A percentile compares a stretch with the other conserved stretches of the same genome.
These are phyloP conservation scores for Microplitis deprimator DNA, from an alignment of 2,888 invertebrate species.

Conservation along the genomic window DNA sequence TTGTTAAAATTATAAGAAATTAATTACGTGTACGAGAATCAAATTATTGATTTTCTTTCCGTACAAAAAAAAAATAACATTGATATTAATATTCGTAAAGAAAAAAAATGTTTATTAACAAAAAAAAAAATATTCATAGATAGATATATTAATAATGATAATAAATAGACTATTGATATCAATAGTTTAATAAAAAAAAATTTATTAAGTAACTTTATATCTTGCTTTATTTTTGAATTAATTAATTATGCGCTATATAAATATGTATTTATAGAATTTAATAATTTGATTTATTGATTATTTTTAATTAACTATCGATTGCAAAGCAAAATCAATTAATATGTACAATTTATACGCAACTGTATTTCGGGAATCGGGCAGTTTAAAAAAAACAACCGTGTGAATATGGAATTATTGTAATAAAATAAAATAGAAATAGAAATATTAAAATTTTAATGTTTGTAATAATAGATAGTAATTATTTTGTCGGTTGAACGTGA, in stretches of 20 bases:
- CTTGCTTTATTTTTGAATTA: neutral
- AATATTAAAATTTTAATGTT: neutral
- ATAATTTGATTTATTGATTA: neutral
- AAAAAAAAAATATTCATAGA: neutral
- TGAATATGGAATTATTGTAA: neutral
- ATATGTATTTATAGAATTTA: neutral
- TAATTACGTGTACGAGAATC: neutral
- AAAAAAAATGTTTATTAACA: neutral
- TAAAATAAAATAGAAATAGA: neutral
- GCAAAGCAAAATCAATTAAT: too few species aligned
- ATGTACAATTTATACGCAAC: neutral
- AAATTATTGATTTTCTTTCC: neutral
- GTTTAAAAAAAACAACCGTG: neutral
- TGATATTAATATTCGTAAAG: neutral
- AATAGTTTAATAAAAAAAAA: neutral
- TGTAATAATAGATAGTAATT: too few species aligned
- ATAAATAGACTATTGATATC: neutral
- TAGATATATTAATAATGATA: neutral
- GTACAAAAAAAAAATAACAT: neutral
- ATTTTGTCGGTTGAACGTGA: too few species aligned
- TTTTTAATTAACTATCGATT: neutral
- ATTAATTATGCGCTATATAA: neutral
- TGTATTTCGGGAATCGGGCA: slow-evolving; percentile 13
- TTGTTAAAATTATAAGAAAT: neutral
- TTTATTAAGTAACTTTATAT: neutral